Percentiles rank a stretch among this genome's conserved stretches.
phyloP scores from a whole-genome alignment of 2,888 invertebrate genomes.

The Stegophylla sp. region DNA sequence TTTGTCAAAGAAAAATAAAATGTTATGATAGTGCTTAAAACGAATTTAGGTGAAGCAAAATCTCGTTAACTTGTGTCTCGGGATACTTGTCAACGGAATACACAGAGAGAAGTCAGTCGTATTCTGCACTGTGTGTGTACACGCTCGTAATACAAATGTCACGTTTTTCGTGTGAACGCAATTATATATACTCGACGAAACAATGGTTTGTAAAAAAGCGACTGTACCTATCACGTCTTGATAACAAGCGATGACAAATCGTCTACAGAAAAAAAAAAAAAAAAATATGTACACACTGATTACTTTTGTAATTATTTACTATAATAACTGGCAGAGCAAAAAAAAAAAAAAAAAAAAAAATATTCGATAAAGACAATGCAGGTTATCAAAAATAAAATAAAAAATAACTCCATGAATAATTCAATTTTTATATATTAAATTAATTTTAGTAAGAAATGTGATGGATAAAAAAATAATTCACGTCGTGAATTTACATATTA shows the following conservation, averaged over 20 bases:
- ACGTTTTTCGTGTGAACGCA: constrained; percentile 51
- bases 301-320: constrained; percentile 12
- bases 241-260: constrained; percentile 50
- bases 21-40: background rate
- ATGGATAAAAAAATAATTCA: too few species aligned
- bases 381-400: too few species aligned
- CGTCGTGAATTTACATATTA: too few species aligned
- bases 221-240: constrained; percentile 15
- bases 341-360: too few species aligned
- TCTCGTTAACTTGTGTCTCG: background rate
- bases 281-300: constrained; percentile 21
- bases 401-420: too few species aligned
- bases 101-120: too few species aligned
- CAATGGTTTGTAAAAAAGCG: constrained; percentile 40
- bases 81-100: background rate
- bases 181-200: constrained; percentile 43
- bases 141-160: constrained; percentile 27
- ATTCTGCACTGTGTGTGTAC: too few species aligned
- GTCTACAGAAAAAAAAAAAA: background rate
- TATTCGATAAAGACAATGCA: too few species aligned
- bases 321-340: background rate
- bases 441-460: too few species aligned
- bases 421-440: too few species aligned
- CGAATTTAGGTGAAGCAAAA: background rate
- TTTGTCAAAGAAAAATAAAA: too few species aligned